Evolutionary conservation across 1,140 invertebrate genomes (phyloP).

Genomic region (Danaus melanippus): DNA sequence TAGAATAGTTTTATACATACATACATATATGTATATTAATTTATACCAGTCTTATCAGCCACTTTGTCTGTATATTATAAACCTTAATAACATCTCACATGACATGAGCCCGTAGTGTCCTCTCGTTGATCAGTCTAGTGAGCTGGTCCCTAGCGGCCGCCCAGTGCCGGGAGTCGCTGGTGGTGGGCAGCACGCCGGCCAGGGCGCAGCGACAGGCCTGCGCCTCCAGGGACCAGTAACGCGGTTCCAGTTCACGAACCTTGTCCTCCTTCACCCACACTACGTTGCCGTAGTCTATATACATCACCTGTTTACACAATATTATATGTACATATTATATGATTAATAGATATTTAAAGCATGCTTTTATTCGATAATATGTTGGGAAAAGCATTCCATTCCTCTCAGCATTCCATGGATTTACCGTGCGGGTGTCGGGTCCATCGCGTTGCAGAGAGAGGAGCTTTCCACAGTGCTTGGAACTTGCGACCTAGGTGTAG

Average conservation of each 20-base stretch:
- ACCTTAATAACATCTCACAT: constrained; percentile 24
- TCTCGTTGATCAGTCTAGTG: constrained; percentile 20
- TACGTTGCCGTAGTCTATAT: constrained; percentile 60
- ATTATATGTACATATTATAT: not conserved
- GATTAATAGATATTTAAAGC: too few relatives aligned
- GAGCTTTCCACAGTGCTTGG: too few relatives aligned
- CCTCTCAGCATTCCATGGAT: too few relatives aligned
- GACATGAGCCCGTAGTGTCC: constrained; percentile 27
- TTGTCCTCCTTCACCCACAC: constrained; percentile 45
- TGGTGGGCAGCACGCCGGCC: constrained; percentile 31
- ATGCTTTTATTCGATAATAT: too few relatives aligned
- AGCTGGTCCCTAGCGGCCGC: constrained; percentile 28
- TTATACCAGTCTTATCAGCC: too few relatives aligned
- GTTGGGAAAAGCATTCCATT: too few relatives aligned
- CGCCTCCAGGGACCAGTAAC: constrained; percentile 30
- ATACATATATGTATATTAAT: too few relatives aligned
- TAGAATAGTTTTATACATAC: too few relatives aligned
- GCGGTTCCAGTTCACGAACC: constrained; percentile 31
- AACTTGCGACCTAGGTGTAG: too few relatives aligned
- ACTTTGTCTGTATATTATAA: too few relatives aligned
- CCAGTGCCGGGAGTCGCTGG: constrained; percentile 21
- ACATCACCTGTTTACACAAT: constrained; percentile 36
- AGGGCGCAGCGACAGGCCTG: constrained; percentile 41
- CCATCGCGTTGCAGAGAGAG: too few relatives aligned
- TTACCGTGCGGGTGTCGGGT: too few relatives aligned